Evolutionary conservation across 2,113 vertebrate species (phyloP), one percentile per base, ranked within the genome.

Genomic region (Malurus cyaneus): DNA sequence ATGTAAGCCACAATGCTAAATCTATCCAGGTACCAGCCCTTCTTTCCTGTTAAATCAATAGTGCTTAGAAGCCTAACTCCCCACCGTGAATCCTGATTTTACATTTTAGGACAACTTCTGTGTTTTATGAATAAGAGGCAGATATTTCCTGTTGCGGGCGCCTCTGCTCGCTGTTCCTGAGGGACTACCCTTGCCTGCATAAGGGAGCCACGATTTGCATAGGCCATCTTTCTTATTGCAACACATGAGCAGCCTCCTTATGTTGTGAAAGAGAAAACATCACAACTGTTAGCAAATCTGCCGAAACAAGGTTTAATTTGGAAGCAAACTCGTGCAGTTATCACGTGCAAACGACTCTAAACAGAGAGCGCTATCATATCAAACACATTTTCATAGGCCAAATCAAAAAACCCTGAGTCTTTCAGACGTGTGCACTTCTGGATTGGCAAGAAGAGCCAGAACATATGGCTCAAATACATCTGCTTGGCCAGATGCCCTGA

Each of bases 261-360:
- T 90, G 86, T 41, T 21, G 20, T 80, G 84, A 84, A 61, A 86
- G 56, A 62, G 52, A 87, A 92, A 90, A 80, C 84, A 94, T 39
- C 82, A 80, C 60, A 96, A 92, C 89, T 96, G 89, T 92, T 93
- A 90, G 49, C 31, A 94, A 93, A 83, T 86, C 64, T 80, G 59
- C 49, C 6, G 36, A 95, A 94, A 94, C 42, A 83, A 42, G 34
- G 64, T 90, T 96, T 88, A 93, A 71, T 92, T 82, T 70, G 89
- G 86, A 85, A 73, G 65, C 47, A 91, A 94, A 87, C 1, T 1
- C 0, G 0, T 50, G 73, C 46, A 31, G 34, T 62, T 79, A 76
- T 88, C 36, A 10, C 44, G 28, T 36, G 60, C 70, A 76, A 85
- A 70, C n/a, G 50, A 46, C 64, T 52, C 85, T 36, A 62, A 89